Base-by-base conservation (phyloP, 2,113 vertebrate species). In the Trinectes maculatus region DNA sequence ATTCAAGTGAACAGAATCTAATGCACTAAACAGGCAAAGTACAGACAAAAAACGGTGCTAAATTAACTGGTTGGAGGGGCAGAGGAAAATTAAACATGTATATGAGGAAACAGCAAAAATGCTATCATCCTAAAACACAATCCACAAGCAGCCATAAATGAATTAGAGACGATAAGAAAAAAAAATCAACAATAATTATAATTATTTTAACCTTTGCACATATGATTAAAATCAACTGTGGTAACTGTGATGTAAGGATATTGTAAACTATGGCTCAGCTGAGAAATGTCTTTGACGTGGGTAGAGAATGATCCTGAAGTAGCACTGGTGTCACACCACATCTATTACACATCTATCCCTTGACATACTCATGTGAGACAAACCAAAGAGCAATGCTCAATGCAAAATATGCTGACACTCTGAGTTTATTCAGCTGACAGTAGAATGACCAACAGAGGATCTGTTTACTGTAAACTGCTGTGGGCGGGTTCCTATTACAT, bases 381-480 rank as follows among this genome's bases (percentile, higher is more conserved):
- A 71, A 69, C 8, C 26, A 40, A 69, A 47, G 48, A 54, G 53
- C 44, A 29, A 42, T 0, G 3, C 28, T 48, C 18, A 0, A 5
- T 18, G 40, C 10, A 25, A 40, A 78, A 65, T 22, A 37, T 31
- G 66, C 53, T 51, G 51, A 68, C 61, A 21, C 55, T 2, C 26
- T 54, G 37, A 25, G 42, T 59, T 57, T 25, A 56, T 48, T 66
- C 48, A 65, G 56, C n/a, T 28, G 42, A 68, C 58, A 18, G 56
- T 37, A 13, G n/a, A 29, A 34, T 33, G 31, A 54, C 67, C 47
- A 40, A 44, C 26, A 64, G 42, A 51, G 24, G 33, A 31, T 25
- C 10, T 22, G 69, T 74, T 85, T 54, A 78, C 40, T 56, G 62
- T 69, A 71, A 77, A 77, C 43, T 16, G 42, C 36, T 49, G 53